Evolutionary conservation across 2,888 invertebrate genomes (phyloP), one percentile per base, ranked within the genome.

Genomic region (Dolichopus griseipennis): DNA sequence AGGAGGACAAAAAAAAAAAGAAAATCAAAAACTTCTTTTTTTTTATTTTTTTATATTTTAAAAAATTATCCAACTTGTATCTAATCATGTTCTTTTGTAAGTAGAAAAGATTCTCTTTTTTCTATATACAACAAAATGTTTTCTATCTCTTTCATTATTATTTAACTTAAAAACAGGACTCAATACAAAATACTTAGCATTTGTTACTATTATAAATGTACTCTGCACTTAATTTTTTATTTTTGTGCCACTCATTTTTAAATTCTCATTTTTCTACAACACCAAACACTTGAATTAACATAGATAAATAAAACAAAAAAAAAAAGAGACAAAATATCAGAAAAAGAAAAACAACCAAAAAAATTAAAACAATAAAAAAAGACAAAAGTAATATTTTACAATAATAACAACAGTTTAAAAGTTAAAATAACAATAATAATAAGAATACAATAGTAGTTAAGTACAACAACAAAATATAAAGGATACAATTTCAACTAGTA

Each of bases 51-150:
- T 27, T 27, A 5, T n/a, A n/a, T n/a, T 52, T 9, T 52, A 6
- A 18, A 52, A 43, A 52, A 52, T 52, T 52, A 52, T 52, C 52
- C n/a, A 52, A 52, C 52, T 52, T 52, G 52, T 52, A 52, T 52
- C 52, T 52, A 52, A 52, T 52, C 52, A 52, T 52, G 52, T 52
- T 18, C 18, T 37, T 52, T 18, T 12, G 3, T 41, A 41, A 12
- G 15, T 41, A 12, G 9, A 41, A 41, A 15, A 41, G 41, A 2
- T 12, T 27, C 27, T 27, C 27, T 27, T 27, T n/a, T 27, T 27
- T 4, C 27, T 27, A 27, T 27, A 27, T n/a, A n/a, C n/a, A 27
- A 27, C 2, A 27, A 27, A 27, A 27, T 4, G 27, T 27, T 27
- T 27, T 27, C 27, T 27, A 27, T 27, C 27, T 27, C 27, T 27